Base-by-base conservation (phyloP, 1,140 invertebrate species). In the Portunus trituberculatus region DNA sequence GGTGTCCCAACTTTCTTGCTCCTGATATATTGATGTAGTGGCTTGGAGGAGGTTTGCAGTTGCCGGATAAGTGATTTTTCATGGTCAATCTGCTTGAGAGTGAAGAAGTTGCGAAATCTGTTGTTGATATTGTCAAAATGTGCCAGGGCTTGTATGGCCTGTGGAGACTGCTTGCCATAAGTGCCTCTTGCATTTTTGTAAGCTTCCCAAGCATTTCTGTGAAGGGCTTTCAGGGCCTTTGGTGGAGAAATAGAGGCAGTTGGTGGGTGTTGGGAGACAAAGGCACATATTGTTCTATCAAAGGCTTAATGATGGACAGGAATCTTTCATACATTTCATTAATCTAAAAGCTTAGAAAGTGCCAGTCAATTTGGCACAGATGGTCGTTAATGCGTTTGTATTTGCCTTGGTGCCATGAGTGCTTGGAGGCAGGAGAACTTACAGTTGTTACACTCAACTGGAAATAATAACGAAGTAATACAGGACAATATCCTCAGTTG, bases 381-480 rank as follows among this genome's bases (percentile, higher is more conserved):
- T 45, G 91, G 16, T 45, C 8, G 28, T 84, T 46, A 25, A 92
- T 92, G n/a, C 52, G 31, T 45, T 67, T 16, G 39, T 92, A 92
- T 20, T n/a, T 92, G 91, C 20, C 31, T 84, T 45, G 59, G 46
- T 92, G 32, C 91, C 91, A 92, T 6, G 91, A 92, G 29, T 7
- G n/a, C 20, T 32, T 39, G 46, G 12, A 16, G 31, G n/a, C 8
- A 25, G n/a, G 25, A 32, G n/a, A 28, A 32, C 8, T 28, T n/a
- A 7, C 83, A 7, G 31, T n/a, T 59, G 31, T 1, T 39, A 45
- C 91, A 92, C 82, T 32, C 20, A 12, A 67, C 20, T 52, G 48
- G 48, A 32, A 92, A 45, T 29, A 92, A 45, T 92, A 92, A n/a
- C 48, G 52, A 92, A 92, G 82, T 16, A 92, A 20, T 84, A 92